Evolutionary conservation across 2,797 vertebrate genomes (phyloP).

Genomic region (Notamacropus eugenii): DNA sequence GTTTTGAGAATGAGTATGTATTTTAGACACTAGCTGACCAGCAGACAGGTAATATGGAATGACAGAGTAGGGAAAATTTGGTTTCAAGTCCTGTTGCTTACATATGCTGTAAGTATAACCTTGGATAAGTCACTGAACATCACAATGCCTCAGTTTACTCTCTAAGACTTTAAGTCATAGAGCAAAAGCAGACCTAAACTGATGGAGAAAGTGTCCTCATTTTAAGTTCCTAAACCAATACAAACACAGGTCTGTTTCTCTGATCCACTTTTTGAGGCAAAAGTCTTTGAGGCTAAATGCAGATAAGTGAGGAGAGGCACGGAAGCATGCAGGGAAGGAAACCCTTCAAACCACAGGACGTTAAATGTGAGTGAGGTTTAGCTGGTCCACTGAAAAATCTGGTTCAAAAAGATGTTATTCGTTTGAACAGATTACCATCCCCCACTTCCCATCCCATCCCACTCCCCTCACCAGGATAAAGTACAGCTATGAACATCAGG

Average conservation of each 20-base stretch:
- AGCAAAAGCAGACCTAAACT: not conserved
- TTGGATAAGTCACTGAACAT: not conserved
- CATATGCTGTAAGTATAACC: not conserved
- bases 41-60: not conserved
- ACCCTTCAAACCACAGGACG: not conserved
- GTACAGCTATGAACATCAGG: not conserved
- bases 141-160: not conserved
- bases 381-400: not conserved
- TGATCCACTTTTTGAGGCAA: not conserved
- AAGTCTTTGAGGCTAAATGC: not conserved
- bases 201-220: not conserved
- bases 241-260: not conserved
- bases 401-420: too few species aligned
- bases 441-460: not conserved
- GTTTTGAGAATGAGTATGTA: slow-evolving; percentile 13
- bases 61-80: not conserved
- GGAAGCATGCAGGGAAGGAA: not conserved
- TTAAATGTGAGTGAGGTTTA: not conserved
- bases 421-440: too few species aligned
- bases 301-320: not conserved
- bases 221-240: not conserved
- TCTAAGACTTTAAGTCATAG: not conserved
- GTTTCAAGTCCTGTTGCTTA: not conserved
- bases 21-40: not conserved
- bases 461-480: not conserved